A percentile compares a stretch with the other conserved stretches of the same genome.
phyloP scores from a whole-genome alignment of 2,797 vertebrate species.

The Smutsia temminckii region DNA sequence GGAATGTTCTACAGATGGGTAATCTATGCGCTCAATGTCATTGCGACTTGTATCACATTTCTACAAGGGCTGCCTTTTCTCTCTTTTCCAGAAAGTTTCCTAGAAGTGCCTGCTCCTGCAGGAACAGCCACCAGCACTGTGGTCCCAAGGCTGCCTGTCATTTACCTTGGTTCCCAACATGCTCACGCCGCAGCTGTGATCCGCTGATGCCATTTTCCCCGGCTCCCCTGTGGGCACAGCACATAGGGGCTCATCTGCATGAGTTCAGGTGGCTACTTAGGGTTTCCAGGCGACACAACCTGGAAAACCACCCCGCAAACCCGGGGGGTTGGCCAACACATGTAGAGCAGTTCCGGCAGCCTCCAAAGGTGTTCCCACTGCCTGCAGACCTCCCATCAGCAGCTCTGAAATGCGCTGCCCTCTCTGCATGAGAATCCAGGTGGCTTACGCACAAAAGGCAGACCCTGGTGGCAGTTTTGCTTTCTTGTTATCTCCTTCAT shows the following conservation, averaged over 20 bases:
- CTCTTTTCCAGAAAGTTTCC: neutral
- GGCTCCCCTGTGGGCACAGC: too few relatives aligned
- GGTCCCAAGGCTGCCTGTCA: neutral
- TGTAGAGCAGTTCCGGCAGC: neutral
- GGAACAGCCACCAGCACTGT: accelerated
- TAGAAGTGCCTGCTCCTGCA: accelerated
- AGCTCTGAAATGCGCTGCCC: neutral
- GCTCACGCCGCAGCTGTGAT: neutral
- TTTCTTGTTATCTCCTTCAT: neutral
- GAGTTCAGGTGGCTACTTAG: too few relatives aligned
- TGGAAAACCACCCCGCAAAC: neutral
- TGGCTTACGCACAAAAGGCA: accelerated
- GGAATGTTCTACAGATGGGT: too few relatives aligned
- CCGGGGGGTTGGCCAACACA: accelerated
- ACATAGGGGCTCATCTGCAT: accelerated
- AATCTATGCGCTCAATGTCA: accelerated
- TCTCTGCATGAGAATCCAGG: accelerated
- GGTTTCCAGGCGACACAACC: neutral
- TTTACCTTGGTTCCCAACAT: neutral
- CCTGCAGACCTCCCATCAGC: accelerated
- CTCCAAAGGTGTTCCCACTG: neutral
- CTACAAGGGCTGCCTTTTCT: neutral
- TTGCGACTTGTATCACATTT: neutral
- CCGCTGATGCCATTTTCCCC: accelerated
- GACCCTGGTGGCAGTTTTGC: neutral